Evolutionary conservation across 2,888 invertebrate species (phyloP).

Genomic region (Chaetogeoica ovagalla): DNA sequence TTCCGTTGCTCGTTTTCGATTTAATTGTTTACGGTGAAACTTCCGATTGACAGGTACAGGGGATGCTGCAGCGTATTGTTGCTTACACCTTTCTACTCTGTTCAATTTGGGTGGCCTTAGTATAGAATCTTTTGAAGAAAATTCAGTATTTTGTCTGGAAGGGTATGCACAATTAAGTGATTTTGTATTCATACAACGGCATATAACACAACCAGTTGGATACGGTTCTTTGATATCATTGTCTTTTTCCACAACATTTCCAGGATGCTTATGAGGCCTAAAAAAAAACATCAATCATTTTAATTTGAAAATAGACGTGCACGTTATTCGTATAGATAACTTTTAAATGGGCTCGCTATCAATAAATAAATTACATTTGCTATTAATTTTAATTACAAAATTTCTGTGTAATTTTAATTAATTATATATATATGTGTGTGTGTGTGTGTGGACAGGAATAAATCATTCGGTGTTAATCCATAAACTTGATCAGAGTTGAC

Average conservation of each 20-base stretch:
- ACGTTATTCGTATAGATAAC: neutral
- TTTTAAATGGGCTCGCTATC: neutral
- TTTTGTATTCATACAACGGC: slow-evolving; percentile 48
- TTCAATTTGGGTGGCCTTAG: slow-evolving; percentile 45
- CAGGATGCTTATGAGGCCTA: slow-evolving; percentile 42
- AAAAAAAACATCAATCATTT: neutral
- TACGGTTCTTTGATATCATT: slow-evolving; percentile 33
- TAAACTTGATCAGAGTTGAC: too few species aligned
- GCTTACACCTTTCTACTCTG: slow-evolving; percentile 42
- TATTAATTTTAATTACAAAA: too few species aligned
- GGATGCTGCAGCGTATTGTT: slow-evolving; percentile 45
- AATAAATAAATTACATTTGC: too few species aligned
- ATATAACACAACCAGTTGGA: slow-evolving; percentile 45
- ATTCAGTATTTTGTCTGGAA: slow-evolving; percentile 30
- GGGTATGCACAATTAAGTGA: slow-evolving; percentile 41
- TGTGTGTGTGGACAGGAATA: too few species aligned
- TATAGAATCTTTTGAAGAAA: slow-evolving; percentile 35
- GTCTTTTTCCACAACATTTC: slow-evolving; percentile 36
- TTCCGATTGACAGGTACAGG: slow-evolving; percentile 44
- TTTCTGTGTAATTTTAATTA: too few species aligned
- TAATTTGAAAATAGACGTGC: neutral
- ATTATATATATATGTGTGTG: too few species aligned
- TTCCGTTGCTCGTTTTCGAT: slow-evolving; percentile 37
- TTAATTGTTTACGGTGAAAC: slow-evolving; percentile 40
- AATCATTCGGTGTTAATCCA: too few species aligned